Conservation (phyloP, 2,113 vertebrate genomes). For the Pelmatolapia mariae region DNA sequence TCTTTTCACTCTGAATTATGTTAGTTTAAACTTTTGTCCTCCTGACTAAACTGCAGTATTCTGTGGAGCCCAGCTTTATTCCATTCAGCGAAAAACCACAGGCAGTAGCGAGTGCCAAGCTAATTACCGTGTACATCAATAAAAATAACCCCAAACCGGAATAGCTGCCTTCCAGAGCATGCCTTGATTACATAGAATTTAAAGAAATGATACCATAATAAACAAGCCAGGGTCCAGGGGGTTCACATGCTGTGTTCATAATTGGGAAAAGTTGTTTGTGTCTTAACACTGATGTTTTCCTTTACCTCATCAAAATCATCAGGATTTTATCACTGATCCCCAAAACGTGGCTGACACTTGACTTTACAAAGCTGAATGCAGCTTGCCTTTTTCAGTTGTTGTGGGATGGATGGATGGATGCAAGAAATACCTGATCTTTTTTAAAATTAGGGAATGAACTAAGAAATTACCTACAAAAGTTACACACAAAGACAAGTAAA, state of each 20-base stretch:
- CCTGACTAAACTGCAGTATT: conserved; percentile 23
- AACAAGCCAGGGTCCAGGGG: conserved; percentile 46
- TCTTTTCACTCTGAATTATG: conserved; percentile 39
- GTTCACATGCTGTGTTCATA: conserved; percentile 48
- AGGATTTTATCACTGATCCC: conserved; percentile 18
- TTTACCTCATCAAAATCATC: conserved; percentile 56
- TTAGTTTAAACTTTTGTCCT: conserved; percentile 73
- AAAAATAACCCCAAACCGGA: conserved; percentile 74
- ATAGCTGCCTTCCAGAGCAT: conserved; percentile 56
- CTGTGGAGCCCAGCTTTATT: conserved; percentile 48
- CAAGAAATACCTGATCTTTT: not conserved
- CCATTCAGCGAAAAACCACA: conserved; percentile 69
- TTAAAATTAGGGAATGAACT: not conserved
- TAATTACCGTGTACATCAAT: conserved; percentile 76
- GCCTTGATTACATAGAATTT: conserved; percentile 71
- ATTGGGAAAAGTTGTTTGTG: conserved; percentile 50
- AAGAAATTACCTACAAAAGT: not conserved
- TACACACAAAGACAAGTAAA: not conserved
- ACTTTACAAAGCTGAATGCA: not conserved
- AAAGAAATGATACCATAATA: conserved; percentile 64
- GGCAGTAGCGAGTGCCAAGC: conserved; percentile 65
- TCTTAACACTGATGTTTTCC: conserved; percentile 47
- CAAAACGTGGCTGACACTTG: not conserved
- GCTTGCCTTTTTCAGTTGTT: conserved; percentile 1
- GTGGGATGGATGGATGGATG: not conserved